Percentiles rank a stretch among this genome's conserved stretches.
Conservation (phyloP, 2,888 invertebrate genomes). For the Acrocyrtus sp. region DNA sequence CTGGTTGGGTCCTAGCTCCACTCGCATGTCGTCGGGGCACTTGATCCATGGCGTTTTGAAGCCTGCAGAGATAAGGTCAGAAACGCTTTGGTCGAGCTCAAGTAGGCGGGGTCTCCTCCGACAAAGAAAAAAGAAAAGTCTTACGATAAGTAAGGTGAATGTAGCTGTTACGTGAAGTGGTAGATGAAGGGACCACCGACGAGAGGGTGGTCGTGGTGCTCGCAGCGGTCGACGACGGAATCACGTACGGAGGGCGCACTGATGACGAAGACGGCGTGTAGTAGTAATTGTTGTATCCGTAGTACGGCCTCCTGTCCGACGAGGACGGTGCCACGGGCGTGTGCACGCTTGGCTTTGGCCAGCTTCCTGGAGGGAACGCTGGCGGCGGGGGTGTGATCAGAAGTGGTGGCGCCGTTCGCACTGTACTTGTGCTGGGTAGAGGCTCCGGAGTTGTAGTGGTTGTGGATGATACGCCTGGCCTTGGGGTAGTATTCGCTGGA, state of each 20-base stretch:
- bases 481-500: constrained; percentile 25
- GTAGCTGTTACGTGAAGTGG: constrained; percentile 58
- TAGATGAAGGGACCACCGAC: constrained; percentile 32
- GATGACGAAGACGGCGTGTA: constrained; percentile 43
- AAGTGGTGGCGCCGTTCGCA: constrained; percentile 38
- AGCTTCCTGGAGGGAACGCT: constrained; percentile 5
- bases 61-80: constrained; percentile 65
- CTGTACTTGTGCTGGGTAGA: constrained; percentile 23
- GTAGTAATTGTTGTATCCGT: constrained; percentile 40
- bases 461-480: constrained; percentile 4
- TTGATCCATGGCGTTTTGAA: constrained; percentile 69
- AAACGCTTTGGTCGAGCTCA: too few relatives aligned
- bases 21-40: constrained; percentile 69
- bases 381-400: constrained; percentile 34
- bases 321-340: constrained; percentile 27
- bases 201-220: constrained; percentile 36
- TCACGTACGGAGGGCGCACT: constrained; percentile 16
- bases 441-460: constrained; percentile 12
- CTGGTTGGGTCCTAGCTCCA: constrained; percentile 68
- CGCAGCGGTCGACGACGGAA: constrained; percentile 32
- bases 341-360: constrained; percentile 9
- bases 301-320: constrained; percentile 31
- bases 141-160: constrained; percentile 62
- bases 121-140: background rate
- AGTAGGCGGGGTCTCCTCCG: too few relatives aligned